phyloP scores from a whole-genome alignment of 2,113 vertebrate genomes.

The Protobothrops flavoviridis region DNA sequence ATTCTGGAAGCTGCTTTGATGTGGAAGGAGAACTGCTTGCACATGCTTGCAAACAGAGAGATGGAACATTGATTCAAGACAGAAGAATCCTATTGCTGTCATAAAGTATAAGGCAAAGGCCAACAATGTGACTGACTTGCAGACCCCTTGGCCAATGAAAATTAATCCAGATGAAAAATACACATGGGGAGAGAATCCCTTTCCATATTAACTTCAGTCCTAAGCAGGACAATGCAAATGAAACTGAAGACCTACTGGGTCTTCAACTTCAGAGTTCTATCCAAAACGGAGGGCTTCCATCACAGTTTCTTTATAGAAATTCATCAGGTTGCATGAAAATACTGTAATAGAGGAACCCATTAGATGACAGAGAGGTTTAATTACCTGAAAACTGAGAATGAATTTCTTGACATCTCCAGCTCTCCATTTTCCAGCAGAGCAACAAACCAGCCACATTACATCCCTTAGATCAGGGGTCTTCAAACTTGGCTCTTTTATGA shows the following conservation, averaged over 20 bases:
- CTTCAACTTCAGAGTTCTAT: background rate
- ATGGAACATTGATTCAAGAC: background rate
- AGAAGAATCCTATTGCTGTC: background rate
- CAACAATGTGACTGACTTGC: background rate
- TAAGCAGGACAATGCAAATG: background rate
- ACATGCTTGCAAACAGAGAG: background rate
- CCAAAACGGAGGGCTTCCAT: background rate
- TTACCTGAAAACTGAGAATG: too few relatives aligned
- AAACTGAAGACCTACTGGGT: background rate
- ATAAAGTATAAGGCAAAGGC: background rate
- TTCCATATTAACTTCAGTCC: background rate
- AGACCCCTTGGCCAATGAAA: background rate
- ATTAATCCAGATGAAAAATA: background rate
- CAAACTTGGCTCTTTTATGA: too few relatives aligned
- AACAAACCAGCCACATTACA: too few relatives aligned
- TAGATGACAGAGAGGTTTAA: background rate
- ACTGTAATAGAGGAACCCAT: background rate
- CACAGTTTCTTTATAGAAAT: background rate
- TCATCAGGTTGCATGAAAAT: background rate
- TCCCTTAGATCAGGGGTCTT: too few relatives aligned
- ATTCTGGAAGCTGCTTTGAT: background rate
- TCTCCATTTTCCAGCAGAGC: too few relatives aligned
- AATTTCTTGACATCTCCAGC: too few relatives aligned
- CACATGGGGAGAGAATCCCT: background rate
- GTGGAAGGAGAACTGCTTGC: background rate